Evolutionary conservation across 2,888 invertebrate genomes (phyloP).

Genomic region (Leistus spinibarbis): DNA sequence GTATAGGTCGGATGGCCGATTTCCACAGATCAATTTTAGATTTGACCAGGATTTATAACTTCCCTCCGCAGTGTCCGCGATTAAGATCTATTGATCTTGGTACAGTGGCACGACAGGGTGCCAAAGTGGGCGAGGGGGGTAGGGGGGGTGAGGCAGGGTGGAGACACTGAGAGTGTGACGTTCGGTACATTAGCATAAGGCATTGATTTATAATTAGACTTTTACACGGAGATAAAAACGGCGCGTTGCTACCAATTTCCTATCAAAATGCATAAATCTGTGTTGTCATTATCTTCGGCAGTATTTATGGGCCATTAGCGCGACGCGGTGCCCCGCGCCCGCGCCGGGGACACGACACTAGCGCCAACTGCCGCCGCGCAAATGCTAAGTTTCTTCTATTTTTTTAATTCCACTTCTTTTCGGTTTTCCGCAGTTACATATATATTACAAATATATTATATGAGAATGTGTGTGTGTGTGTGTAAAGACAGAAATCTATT

Average conservation of each 20-base stretch:
- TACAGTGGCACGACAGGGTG: too few species aligned
- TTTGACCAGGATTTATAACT: slow-evolving; percentile 58
- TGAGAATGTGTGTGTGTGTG: slow-evolving; percentile 1
- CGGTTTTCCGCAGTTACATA: slow-evolving; percentile 5
- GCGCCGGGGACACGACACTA: background rate
- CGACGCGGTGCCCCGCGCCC: background rate
- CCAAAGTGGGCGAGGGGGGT: too few species aligned
- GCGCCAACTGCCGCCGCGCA: background rate
- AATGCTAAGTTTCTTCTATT: slow-evolving; percentile 22
- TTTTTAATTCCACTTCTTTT: slow-evolving; percentile 31
- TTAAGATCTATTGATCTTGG: slow-evolving; percentile 55
- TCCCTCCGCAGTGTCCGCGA: slow-evolving; percentile 52
- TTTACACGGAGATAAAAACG: slow-evolving; percentile 41
- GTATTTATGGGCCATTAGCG: slow-evolving; percentile 42
- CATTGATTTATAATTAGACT: slow-evolving; percentile 59
- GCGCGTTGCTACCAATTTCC: slow-evolving; percentile 40
- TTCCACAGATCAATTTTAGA: slow-evolving; percentile 57
- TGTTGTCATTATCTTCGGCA: slow-evolving; percentile 40
- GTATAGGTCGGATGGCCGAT: background rate
- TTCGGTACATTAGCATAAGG: slow-evolving; percentile 57
- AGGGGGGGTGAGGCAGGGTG: too few species aligned
- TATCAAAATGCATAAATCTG: slow-evolving; percentile 42
- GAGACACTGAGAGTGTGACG: background rate
- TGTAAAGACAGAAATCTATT: slow-evolving; percentile 24
- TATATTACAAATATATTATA: background rate